Percentiles rank a stretch among this genome's conserved stretches.
Conservation (phyloP, 2,797 vertebrate genomes). For the Botia almorhae region DNA sequence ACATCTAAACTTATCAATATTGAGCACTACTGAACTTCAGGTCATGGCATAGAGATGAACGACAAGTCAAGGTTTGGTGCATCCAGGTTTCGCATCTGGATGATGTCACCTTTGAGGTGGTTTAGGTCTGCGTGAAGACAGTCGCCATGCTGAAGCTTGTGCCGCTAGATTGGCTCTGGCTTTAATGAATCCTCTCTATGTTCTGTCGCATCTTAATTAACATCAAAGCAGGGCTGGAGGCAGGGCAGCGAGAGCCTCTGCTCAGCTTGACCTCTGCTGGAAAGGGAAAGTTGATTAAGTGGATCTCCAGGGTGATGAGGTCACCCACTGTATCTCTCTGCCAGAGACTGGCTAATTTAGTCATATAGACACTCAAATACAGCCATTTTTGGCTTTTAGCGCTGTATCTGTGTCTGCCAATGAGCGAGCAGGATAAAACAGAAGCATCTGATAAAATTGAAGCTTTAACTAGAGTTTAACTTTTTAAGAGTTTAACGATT, state of each 20-base stretch:
- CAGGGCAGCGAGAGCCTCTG: conserved; percentile 64
- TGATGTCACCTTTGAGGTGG: conserved; percentile 50
- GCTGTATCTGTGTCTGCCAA: conserved; percentile 34
- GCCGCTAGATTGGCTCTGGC: conserved; percentile 72
- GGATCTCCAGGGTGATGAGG: conserved; percentile 63
- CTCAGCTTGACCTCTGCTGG: conserved; percentile 75
- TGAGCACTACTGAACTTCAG: not conserved
- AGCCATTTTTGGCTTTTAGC: conserved; percentile 31
- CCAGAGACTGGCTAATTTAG: conserved; percentile 54
- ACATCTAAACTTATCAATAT: no score
- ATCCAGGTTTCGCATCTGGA: conserved; percentile 20
- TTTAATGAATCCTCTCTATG: conserved; percentile 81
- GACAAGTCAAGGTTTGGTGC: not conserved
- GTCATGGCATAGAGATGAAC: not conserved
- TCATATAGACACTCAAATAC: conserved; percentile 36
- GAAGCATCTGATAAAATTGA: conserved; percentile 25
- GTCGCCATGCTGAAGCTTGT: conserved; percentile 65
- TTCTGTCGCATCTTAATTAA: conserved; percentile 84
- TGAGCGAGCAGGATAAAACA: conserved; percentile 1
- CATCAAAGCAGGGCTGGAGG: conserved; percentile 79
- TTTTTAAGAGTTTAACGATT: not conserved
- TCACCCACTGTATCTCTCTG: conserved; percentile 50
- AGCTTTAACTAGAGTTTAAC: not conserved
- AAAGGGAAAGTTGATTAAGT: conserved; percentile 82
- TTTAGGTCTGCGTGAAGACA: conserved; percentile 58